These are phyloP conservation scores for Setophaga petechia DNA, from an alignment of 2,113 vertebrate genomes.

Conservation along the genomic window DNA sequence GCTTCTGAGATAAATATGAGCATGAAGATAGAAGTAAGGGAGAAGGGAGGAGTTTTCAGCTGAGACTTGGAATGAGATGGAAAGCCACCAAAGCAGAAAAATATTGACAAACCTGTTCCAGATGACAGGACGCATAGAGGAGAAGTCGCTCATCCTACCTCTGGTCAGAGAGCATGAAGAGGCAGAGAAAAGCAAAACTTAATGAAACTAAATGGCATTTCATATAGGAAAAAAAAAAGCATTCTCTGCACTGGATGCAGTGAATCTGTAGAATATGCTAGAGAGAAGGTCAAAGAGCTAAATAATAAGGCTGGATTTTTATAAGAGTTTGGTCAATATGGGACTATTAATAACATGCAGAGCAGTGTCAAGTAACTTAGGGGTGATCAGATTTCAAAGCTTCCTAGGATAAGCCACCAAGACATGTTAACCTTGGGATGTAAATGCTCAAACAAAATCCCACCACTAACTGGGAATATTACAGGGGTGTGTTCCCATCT, in stretches of 20 bases:
- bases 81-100: conserved; percentile 10
- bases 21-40: not conserved
- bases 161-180: not conserved
- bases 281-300: not conserved
- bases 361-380: not conserved
- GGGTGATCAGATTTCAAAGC: not conserved
- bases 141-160: not conserved
- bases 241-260: not conserved
- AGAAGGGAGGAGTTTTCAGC: not conserved
- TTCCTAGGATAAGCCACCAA: not conserved
- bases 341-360: not conserved
- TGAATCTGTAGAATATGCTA: not conserved
- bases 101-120: not conserved
- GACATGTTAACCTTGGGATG: not conserved
- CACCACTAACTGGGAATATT: not conserved
- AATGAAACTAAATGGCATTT: not conserved
- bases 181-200: not conserved
- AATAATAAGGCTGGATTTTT: not conserved
- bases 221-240: not conserved
- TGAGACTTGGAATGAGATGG: not conserved
- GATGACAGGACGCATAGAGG: not conserved
- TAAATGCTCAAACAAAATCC: not conserved
- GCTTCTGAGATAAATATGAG: not conserved
- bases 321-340: not conserved
- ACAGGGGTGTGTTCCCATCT: not conserved